phyloP scores from a whole-genome alignment of 2,888 invertebrate species.

The Diplolepis rosae region DNA sequence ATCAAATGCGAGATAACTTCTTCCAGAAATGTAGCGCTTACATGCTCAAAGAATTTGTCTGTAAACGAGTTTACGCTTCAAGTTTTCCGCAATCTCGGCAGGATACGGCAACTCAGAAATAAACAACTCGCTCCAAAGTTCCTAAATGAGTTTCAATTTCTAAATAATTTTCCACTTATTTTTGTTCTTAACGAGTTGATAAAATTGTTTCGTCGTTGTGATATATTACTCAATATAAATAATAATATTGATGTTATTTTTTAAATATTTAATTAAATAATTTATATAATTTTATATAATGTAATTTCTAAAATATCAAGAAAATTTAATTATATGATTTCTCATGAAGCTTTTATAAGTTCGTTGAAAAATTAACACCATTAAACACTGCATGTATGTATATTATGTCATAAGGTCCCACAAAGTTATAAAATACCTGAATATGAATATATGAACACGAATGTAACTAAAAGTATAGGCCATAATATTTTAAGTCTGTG shows the following conservation, averaged over 20 bases:
- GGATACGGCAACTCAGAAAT: neutral
- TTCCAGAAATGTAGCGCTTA: conserved; percentile 11
- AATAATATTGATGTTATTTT: no score
- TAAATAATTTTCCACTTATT: neutral
- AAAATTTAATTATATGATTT: no score
- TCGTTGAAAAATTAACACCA: no score
- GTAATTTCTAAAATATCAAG: no score
- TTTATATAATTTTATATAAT: no score
- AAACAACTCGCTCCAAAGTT: neutral
- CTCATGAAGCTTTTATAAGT: no score
- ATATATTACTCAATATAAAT: no score
- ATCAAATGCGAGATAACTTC: conserved; percentile 1
- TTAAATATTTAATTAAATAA: no score
- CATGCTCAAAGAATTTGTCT: conserved; percentile 10
- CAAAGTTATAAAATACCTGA: no score
- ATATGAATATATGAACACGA: neutral
- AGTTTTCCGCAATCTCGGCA: conserved; percentile 18
- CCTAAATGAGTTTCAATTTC: neutral
- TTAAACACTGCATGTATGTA: no score
- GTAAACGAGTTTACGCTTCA: neutral
- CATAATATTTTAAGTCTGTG: neutral
- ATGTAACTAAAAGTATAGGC: neutral
- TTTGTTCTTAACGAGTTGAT: neutral
- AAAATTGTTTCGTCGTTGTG: neutral
- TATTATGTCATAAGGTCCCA: no score